Evolutionary conservation across 2,113 vertebrate species (phyloP).

Genomic region (Stictonetta naevosa): DNA sequence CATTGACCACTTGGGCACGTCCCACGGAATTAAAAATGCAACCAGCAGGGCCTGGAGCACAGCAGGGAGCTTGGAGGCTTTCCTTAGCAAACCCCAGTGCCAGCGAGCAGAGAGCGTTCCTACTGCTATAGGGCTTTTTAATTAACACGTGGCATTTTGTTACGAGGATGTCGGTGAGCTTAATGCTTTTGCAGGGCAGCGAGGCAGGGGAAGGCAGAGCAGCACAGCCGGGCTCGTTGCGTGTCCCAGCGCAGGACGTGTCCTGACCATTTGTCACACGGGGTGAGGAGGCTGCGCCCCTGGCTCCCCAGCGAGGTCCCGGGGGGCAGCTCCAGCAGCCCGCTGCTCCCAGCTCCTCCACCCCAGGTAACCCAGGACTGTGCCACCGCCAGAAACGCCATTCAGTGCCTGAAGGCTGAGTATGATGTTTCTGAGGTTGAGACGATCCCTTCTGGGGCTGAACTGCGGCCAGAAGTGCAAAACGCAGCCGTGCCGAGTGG

Average conservation of each 20-base stretch:
- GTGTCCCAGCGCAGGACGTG: not conserved
- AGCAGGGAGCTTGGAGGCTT: not conserved
- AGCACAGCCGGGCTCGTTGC: not conserved
- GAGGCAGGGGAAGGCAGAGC: not conserved
- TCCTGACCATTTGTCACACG: no score
- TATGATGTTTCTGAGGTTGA: not conserved
- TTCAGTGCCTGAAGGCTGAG: not conserved
- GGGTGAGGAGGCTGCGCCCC: no score
- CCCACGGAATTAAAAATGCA: not conserved
- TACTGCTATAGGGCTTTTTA: not conserved
- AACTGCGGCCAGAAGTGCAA: not conserved
- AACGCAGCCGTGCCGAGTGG: not conserved
- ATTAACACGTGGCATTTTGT: not conserved
- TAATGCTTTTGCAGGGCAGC: not conserved
- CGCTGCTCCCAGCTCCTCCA: not conserved
- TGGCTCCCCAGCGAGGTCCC: no score
- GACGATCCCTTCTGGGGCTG: not conserved
- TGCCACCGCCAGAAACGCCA: not conserved
- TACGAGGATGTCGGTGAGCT: not conserved
- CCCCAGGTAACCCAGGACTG: not conserved
- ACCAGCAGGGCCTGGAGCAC: not conserved
- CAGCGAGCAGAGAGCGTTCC: rapidly evolving
- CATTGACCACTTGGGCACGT: not conserved
- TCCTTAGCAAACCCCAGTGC: not conserved
- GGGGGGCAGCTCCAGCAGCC: not conserved